Percentiles rank a stretch among this genome's conserved stretches.
Conservation (phyloP, 2,113 vertebrate genomes). For the Bombycilla garrulus region DNA sequence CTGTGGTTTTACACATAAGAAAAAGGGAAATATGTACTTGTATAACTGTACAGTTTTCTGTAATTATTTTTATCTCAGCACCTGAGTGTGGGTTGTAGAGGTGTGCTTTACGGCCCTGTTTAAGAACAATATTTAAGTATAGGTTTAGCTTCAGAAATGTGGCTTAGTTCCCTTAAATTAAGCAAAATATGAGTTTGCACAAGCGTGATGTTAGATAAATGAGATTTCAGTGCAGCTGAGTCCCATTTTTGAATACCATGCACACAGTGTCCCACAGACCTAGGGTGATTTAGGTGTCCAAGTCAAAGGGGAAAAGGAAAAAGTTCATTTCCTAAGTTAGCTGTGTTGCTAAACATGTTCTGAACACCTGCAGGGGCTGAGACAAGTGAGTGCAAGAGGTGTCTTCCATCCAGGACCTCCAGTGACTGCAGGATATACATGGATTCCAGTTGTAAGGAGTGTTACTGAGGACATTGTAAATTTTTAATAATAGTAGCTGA, state of each 20-base stretch:
- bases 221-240: not conserved
- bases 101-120: not conserved
- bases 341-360: not conserved
- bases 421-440: not conserved
- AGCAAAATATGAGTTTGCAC: not conserved
- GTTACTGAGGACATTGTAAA: not conserved
- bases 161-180: not conserved
- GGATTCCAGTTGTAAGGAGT: not conserved
- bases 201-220: not conserved
- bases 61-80: not conserved
- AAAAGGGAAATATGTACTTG: conserved; percentile 37
- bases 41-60: not conserved
- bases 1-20: conserved; percentile 32
- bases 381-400: not conserved
- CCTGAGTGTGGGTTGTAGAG: not conserved
- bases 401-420: not conserved
- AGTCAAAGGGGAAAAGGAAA: not conserved
- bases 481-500: not conserved
- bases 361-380: not conserved
- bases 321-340: not conserved
- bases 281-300: not conserved
- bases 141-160: not conserved
- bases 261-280: not conserved
- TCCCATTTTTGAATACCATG: not conserved
- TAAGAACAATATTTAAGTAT: not conserved